Conservation (phyloP, 1,140 invertebrate species). For the Temnothorax curvispinosus region DNA sequence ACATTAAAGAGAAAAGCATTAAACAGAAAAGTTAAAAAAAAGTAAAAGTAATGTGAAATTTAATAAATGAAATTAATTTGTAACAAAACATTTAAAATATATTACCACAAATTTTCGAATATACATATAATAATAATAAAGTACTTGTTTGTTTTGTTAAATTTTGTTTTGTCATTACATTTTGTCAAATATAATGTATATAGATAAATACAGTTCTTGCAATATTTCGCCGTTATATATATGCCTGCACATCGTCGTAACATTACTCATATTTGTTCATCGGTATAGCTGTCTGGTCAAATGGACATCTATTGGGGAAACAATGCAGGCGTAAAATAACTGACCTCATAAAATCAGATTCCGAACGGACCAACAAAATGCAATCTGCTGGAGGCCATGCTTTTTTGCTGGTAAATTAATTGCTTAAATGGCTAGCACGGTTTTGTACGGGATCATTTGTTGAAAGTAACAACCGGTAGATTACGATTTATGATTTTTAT, state of each 20-base stretch:
- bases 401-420: slow-evolving; percentile 28
- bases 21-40: not conserved
- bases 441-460: not conserved
- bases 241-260: not conserved
- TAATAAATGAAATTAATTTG: not conserved
- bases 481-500: slow-evolving; percentile 16
- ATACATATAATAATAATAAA: not conserved
- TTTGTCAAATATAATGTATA: not conserved
- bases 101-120: not conserved
- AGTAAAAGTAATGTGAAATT: not conserved
- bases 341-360: slow-evolving; percentile 14
- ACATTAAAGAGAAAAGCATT: not conserved
- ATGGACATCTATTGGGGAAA: slow-evolving; percentile 18
- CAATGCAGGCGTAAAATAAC: slow-evolving; percentile 33
- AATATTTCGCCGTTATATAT: not conserved
- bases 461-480: not conserved
- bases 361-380: slow-evolving; percentile 1
- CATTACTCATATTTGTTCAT: slow-evolving; percentile 27
- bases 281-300: slow-evolving; percentile 2
- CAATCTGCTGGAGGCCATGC: slow-evolving; percentile 3
- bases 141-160: not conserved
- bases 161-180: too few species aligned
- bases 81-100: not conserved
- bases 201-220: slow-evolving; percentile 6
- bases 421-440: slow-evolving; percentile 31